phyloP scores from a whole-genome alignment of 2,113 vertebrate genomes.

The Salminus brasiliensis region DNA sequence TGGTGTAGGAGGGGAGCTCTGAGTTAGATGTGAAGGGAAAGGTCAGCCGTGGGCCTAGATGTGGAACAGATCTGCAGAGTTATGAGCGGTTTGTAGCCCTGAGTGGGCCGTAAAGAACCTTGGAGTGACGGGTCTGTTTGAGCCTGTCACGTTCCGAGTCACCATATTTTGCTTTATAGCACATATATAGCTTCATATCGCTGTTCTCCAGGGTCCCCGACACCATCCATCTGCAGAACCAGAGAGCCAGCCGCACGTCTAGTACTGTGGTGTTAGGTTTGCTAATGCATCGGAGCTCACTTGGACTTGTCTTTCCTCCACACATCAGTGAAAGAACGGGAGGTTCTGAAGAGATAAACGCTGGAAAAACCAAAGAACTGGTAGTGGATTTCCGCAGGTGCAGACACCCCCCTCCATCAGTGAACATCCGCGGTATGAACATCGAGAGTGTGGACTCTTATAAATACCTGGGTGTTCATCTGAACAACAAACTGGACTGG shows the following conservation, averaged over 20 bases:
- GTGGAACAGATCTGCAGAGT: constrained; percentile 48
- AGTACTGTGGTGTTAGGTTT: neutral
- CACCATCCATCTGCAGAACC: constrained; percentile 10
- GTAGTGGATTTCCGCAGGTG: no score
- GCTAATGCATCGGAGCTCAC: no score
- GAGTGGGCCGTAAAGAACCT: constrained; percentile 46
- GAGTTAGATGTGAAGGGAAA: neutral
- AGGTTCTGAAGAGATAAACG: no score
- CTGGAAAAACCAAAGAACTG: no score
- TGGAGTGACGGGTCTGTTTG: constrained; percentile 32
- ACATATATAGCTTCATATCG: constrained; percentile 6
- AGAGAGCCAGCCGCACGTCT: neutral
- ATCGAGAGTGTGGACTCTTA: no score
- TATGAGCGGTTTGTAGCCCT: constrained; percentile 41
- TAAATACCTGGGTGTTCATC: no score
- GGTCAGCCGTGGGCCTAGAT: constrained; percentile 29
- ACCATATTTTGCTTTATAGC: constrained; percentile 38
- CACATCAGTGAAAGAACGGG: no score
- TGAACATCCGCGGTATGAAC: no score
- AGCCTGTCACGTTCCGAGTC: constrained; percentile 9
- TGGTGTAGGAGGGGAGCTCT: no score
- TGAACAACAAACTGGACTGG: no score
- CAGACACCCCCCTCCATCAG: no score
- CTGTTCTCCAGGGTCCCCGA: constrained; percentile 12
- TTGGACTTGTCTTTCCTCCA: no score